Base-by-base conservation (phyloP, 2,888 invertebrate species). In the Lissocephala sabroskyi region DNA sequence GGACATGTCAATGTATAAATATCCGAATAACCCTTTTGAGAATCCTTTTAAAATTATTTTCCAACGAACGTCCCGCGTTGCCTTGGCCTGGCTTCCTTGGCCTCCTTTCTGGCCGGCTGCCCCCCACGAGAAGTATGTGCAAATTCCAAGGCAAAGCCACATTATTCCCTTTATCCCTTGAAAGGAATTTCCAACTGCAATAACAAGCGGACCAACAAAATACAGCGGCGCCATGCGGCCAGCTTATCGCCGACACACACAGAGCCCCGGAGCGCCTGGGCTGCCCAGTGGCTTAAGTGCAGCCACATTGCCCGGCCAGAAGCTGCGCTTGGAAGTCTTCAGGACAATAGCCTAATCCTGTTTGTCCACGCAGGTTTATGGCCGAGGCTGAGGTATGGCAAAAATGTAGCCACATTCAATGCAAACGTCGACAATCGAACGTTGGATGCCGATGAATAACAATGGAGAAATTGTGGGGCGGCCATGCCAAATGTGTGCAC, bases 111-210 rank as follows among this genome's bases (percentile, higher is more conserved):
- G 14, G 16, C 30, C 32, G 11, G 19, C 40, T 52, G 49, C 50
- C 50, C 40, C 40, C 47, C 47, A 50, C 59, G n/a, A 44, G 51
- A 79, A 79, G 71, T 66, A 71, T 79, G 79, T 75, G 79, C 77
- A 79, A 79, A 75, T 79, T 77, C 79, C 78, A 62, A 50, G 53
- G 78, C 65, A 75, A 77, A 75, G 78, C 75, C 79, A 77, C 79
- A 77, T 79, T 79, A 75, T 77, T 79, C 75, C 61, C 60, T 73
- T 78, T 78, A 73, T 76, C 71, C 73, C 58, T 73, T 71, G 65
- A 71, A 75, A 65, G 78, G 73, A 73, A 73, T 78, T 75, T 59
- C 56, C 73, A 75, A 68, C 78, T 73, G 78, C 78, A 73, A 73
- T 73, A 73, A 73, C 73, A 73, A 75, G 65, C 56, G 29, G 52